Evolutionary conservation across 1,140 invertebrate species (phyloP).

Genomic region (Acyrthosiphon pisum): DNA sequence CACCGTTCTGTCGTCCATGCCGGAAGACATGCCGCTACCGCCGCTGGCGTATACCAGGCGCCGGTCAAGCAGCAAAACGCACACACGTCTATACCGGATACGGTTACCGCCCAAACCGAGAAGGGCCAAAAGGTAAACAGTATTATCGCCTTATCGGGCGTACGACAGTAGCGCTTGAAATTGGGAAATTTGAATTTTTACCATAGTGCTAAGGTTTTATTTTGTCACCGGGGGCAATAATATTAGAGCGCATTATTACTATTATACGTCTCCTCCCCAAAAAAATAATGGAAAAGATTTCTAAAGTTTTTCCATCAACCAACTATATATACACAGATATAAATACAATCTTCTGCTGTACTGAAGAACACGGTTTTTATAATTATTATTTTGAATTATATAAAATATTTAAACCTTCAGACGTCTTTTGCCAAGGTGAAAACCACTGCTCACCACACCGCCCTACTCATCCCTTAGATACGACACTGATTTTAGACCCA

Average conservation of each 20-base stretch:
- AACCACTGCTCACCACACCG: no score
- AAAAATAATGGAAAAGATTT: neutral
- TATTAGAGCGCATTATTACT: neutral
- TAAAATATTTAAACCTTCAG: neutral
- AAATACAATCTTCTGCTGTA: neutral
- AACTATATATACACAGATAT: neutral
- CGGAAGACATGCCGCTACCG: conserved; percentile 49
- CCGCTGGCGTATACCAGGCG: conserved; percentile 56
- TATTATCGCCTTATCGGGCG: no score
- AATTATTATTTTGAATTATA: neutral
- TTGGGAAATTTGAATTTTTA: no score
- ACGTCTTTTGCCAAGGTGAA: neutral
- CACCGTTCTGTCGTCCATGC: conserved; percentile 36
- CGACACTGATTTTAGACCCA: neutral
- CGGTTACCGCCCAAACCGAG: conserved; percentile 60
- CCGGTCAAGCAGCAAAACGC: conserved; percentile 60
- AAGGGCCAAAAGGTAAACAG: conserved; percentile 60
- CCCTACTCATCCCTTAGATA: neutral
- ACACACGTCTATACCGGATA: conserved; percentile 60
- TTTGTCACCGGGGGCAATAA: neutral
- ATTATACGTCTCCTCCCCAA: neutral
- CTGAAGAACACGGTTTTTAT: neutral
- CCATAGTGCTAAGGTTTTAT: neutral
- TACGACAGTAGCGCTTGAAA: no score
- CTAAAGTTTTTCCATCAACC: neutral